These are phyloP conservation scores for Neelides sp. DNA, from an alignment of 1,140 invertebrate genomes.

Conservation along the genomic window DNA sequence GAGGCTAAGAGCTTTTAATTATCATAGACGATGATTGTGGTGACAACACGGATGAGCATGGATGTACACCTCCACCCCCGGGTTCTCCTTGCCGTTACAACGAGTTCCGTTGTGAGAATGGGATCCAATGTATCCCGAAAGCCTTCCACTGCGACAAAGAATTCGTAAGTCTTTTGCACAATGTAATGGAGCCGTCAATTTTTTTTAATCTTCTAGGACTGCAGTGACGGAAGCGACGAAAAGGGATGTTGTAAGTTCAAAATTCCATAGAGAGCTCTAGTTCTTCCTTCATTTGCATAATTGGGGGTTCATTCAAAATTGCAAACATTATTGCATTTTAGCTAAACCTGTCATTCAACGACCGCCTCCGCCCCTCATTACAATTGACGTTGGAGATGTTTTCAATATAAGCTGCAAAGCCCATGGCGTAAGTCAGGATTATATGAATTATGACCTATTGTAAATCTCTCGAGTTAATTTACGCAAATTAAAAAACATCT, in stretches of 20 bases:
- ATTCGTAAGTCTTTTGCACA: constrained; percentile 53
- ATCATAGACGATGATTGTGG: constrained; percentile 73
- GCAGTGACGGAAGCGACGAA: constrained; percentile 74
- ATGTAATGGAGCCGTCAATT: background rate
- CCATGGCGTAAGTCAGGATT: constrained; percentile 49
- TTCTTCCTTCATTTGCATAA: constrained; percentile 1
- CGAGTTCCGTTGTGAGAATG: constrained; percentile 67
- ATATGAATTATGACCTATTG: background rate
- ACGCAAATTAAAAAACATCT: background rate
- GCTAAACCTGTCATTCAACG: constrained; percentile 49
- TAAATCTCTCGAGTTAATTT: constrained; percentile 1
- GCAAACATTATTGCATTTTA: constrained; percentile 28
- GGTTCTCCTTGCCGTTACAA: constrained; percentile 58
- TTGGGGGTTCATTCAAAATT: background rate
- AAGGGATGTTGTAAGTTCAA: constrained; percentile 67
- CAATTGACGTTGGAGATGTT: constrained; percentile 53
- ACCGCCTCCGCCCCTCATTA: constrained; percentile 55
- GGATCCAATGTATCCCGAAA: constrained; percentile 79
- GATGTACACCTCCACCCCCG: constrained; percentile 37
- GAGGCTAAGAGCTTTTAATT: background rate
- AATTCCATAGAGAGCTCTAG: background rate
- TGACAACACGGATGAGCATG: constrained; percentile 70
- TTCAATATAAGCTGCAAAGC: constrained; percentile 73
- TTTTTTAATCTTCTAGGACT: background rate
- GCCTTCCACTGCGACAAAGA: constrained; percentile 83